Base-by-base conservation (phyloP, 2,113 vertebrate species). In the Labeo catla region DNA sequence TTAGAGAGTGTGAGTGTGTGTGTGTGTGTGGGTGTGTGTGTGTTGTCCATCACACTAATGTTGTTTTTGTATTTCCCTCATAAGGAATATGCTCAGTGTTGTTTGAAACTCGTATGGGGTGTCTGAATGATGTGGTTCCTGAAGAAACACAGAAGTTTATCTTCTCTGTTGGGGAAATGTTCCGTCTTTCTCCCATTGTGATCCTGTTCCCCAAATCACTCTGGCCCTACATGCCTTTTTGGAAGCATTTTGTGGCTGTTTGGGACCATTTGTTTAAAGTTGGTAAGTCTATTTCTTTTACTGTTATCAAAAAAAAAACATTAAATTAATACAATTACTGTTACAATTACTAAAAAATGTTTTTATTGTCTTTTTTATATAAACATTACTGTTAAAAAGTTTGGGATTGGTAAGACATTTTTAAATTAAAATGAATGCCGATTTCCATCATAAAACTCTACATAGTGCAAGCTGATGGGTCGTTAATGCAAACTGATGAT, bases 261-360 rank as follows among this genome's bases (percentile, higher is more conserved):
- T 96, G 95, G 95, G 95, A 96, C 79, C 83, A 94, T 61, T 93
- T 96, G 81, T 95, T 96, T 84, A 92, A 92, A 92, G 90, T 95
- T 5, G 89, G 95, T 95, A 86, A 93, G 95, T 87, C 7, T 76
- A 2, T 52, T 39, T 52, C 21, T n/a, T 72, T 63, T 36, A 47
- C 36, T 65, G 10, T 57, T 77, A 88, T 73, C 39, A 76, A 87
- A 73, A 84, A 43, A 54, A 8, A 77, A 28, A 9, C 45, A 19
- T 15, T 28, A 52, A 76, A 52, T 68, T 2, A 43, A 19, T 19
- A 43, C 0, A 49, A 10, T 23, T 43, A 34, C 49, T 73, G 3
- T 36, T 9, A 45, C 21, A 2, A 21, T 10, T 45, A 10, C n/a
- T n/a, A 72, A 39, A 21, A 13, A 13, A 0, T 0, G 19, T 72